phyloP scores from a whole-genome alignment of 1,140 invertebrate species.

The Geopemphigus sp. region DNA sequence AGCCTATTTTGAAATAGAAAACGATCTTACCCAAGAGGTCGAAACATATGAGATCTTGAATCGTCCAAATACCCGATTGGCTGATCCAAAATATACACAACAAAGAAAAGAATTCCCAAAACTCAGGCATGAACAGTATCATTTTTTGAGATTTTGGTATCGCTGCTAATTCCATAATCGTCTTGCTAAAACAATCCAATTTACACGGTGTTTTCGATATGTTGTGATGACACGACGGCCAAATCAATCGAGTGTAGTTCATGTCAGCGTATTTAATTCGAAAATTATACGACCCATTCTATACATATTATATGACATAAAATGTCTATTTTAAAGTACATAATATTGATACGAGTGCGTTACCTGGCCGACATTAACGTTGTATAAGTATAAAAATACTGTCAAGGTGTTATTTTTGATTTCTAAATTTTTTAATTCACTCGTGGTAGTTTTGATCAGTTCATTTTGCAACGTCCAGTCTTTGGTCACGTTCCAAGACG shows the following conservation, averaged over 20 bases:
- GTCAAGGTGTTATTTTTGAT: not conserved
- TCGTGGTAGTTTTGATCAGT: not conserved
- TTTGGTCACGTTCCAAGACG: not conserved
- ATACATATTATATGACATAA: not conserved
- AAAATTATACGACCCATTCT: constrained; percentile 15
- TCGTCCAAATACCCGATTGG: constrained; percentile 16
- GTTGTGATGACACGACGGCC: not conserved
- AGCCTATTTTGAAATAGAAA: too few species aligned
- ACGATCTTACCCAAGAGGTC: constrained; percentile 20
- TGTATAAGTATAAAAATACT: not conserved
- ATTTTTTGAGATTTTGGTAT: not conserved
- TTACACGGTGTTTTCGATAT: not conserved
- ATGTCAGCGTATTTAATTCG: not conserved
- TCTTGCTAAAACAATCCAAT: not conserved
- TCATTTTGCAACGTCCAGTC: not conserved
- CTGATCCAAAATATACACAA: constrained; percentile 21
- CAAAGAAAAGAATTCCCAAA: constrained; percentile 25
- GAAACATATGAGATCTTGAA: constrained; percentile 28
- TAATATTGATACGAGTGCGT: not conserved
- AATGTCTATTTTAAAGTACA: not conserved
- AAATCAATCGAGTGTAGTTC: not conserved
- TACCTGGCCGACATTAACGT: not conserved
- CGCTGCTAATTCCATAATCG: constrained; percentile 3
- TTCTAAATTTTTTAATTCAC: not conserved
- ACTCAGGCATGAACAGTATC: not conserved